Conservation (phyloP, 2,113 vertebrate genomes). For the Catagonus wagneri region DNA sequence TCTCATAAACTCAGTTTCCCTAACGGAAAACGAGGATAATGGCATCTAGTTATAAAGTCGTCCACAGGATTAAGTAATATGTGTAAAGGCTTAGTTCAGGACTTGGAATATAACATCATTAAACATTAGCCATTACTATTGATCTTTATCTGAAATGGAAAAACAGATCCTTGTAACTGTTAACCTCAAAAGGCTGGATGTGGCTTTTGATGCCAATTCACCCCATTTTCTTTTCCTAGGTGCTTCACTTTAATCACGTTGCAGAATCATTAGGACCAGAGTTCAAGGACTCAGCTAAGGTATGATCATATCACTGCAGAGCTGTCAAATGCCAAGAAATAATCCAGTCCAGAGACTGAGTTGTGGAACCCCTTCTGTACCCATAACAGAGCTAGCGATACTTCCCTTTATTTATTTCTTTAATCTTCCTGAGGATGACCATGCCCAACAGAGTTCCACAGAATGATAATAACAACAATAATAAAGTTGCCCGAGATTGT, state of each 20-base stretch:
- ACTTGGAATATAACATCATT: neutral
- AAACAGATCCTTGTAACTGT: neutral
- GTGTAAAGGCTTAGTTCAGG: neutral
- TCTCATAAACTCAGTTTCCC: neutral
- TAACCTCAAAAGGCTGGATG: neutral
- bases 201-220: neutral
- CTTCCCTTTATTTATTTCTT: neutral
- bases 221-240: conserved; percentile 73
- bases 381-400: neutral
- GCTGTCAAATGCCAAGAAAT: neutral
- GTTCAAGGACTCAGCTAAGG: conserved; percentile 56
- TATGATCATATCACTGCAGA: conserved; percentile 11
- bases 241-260: conserved; percentile 83
- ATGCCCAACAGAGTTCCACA: neutral
- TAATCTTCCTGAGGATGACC: neutral
- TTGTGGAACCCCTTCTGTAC: fast-evolving
- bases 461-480: neutral
- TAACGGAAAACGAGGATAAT: neutral
- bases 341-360: no score
- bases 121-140: neutral
- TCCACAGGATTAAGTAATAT: neutral
- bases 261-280: conserved; percentile 7
- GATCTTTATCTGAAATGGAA: neutral
- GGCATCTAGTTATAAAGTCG: neutral
- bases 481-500: neutral